These are phyloP conservation scores for Furnarius figulus DNA, from an alignment of 2,113 vertebrate species.

Conservation along the genomic window DNA sequence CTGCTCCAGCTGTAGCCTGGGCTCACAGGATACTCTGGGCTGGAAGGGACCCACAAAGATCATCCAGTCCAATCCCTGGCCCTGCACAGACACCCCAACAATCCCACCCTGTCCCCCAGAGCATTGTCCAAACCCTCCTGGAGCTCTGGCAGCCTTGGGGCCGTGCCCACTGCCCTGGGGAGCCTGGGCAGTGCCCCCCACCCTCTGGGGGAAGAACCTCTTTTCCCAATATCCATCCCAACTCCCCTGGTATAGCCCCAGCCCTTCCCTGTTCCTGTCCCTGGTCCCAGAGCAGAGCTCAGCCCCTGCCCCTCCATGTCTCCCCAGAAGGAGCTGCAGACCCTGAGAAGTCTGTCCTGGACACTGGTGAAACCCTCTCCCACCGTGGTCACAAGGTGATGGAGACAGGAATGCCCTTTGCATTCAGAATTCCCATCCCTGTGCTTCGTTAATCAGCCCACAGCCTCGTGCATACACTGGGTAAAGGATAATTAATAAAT, in stretches of 20 bases:
- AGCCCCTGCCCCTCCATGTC: neutral
- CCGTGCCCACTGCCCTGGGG: neutral
- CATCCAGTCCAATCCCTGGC: rapidly evolving
- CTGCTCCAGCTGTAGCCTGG: neutral
- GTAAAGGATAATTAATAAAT: neutral
- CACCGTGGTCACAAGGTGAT: rapidly evolving
- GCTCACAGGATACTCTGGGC: neutral
- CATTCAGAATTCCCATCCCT: neutral
- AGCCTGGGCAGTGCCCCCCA: neutral
- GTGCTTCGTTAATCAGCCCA: neutral
- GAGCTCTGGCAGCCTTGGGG: neutral
- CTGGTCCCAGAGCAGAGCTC: neutral
- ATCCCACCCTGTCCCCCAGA: neutral
- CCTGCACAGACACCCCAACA: neutral
- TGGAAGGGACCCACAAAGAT: rapidly evolving
- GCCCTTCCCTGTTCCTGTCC: neutral
- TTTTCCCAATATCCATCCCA: neutral
- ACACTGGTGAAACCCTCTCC: neutral
- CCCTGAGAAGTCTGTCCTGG: neutral
- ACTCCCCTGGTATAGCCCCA: neutral
- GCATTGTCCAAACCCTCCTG: neutral
- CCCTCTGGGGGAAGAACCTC: neutral
- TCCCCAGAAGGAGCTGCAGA: neutral
- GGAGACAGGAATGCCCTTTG: neutral
- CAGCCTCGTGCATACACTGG: rapidly evolving